Base-by-base conservation (phyloP, 2,797 vertebrate species). In the Argyrosomus regius region DNA sequence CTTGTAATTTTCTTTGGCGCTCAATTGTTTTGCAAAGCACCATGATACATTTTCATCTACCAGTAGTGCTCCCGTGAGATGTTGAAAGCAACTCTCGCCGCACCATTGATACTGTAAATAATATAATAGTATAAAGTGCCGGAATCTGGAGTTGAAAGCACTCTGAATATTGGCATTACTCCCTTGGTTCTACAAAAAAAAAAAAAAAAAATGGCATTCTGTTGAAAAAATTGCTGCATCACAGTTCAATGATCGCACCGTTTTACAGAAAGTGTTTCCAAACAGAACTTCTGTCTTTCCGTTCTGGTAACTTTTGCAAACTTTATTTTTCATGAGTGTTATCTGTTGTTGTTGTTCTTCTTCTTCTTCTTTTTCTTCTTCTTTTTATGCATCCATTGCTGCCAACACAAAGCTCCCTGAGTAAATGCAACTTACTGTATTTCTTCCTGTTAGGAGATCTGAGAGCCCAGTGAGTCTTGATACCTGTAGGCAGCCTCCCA, bases 1-100 rank as follows among this genome's bases (percentile, higher is more conserved):
- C 86, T 90, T 86, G 70, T 82, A 70, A 87, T 93, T 88, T 88
- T 92, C 77, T 87, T 88, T 78, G 74, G 75, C 56, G 35, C 60
- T 74, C 71, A 78, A 77, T 88, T 91, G 86, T 90, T 88, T 88
- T 87, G 62, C 73, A 78, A 75, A 79, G 81, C 50, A 69, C 59
- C 39, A 22, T 83, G 53, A 85, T 88, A 53, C 71, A 75, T 88
- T 91, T 81, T 87, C 64, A 87, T 89, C 86, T 68, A 13, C 22
- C 8, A 49, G 26, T 56, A 79, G 70, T 17, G 39, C 39, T 88
- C 89, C 77, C 77, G 70, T 11, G 80, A 89, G 84, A 85, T 69
- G 71, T 39, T 72, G 52, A 80, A 76, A 77, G 78, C 53, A 82
- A 58, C 76, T 85, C 70, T 65, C 1, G 17, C 64, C 68, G 65